A percentile compares a stretch with the other conserved stretches of the same genome.
Conservation (phyloP, 2,113 vertebrate species). For the Heliornis fulica region DNA sequence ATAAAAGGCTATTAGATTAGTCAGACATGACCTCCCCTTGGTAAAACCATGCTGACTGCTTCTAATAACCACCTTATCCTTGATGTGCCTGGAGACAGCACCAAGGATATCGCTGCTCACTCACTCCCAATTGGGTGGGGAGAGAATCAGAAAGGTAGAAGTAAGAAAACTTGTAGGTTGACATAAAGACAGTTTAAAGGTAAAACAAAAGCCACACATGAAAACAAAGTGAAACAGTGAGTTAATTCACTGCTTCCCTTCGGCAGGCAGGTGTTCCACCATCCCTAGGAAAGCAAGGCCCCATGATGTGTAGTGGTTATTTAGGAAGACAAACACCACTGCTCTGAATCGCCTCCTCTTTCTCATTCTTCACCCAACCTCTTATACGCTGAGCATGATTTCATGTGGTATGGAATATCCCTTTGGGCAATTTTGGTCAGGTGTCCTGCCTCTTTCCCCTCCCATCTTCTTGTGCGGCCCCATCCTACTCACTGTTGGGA, state of each 20-base stretch:
- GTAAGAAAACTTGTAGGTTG: neutral
- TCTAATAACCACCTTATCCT: too few relatives aligned
- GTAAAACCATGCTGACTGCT: too few relatives aligned
- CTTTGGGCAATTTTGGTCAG: neutral
- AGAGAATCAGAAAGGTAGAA: neutral
- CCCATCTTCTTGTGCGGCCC: neutral
- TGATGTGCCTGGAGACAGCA: too few relatives aligned
- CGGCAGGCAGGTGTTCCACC: neutral
- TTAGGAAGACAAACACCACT: neutral
- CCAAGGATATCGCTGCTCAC: too few relatives aligned
- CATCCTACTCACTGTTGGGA: neutral
- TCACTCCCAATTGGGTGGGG: neutral
- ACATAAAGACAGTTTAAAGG: neutral
- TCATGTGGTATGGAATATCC: neutral
- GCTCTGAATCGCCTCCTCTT: too few relatives aligned
- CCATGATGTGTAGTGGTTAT: rapidly evolving
- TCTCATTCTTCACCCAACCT: neutral
- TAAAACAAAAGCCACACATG: neutral
- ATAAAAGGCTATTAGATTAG: too few relatives aligned
- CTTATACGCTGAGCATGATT: neutral
- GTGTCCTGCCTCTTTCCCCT: neutral
- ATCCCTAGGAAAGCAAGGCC: neutral
- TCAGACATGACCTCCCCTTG: too few relatives aligned
- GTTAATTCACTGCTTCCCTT: neutral
- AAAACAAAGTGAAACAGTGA: neutral